Evolutionary conservation across 2,888 invertebrate genomes (phyloP), one percentile per base, ranked within the genome.

Genomic region (Pristionchus exspectatus): DNA sequence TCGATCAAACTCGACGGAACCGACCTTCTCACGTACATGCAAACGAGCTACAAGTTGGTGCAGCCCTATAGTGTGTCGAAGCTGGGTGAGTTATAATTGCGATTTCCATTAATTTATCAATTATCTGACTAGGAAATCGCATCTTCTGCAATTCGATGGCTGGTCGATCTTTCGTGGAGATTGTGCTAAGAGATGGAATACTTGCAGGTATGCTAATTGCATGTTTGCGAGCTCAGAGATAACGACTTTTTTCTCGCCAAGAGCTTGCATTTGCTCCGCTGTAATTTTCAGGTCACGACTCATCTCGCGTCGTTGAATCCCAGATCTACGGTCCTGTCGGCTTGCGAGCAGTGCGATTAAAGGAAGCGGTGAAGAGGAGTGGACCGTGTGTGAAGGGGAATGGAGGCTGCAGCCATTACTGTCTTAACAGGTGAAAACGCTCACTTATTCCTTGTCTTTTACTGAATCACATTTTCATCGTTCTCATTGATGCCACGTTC

Each of bases 61-160:
- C 90, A 91, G 59, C 90, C 90, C 12, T 91, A 90, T 69, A 89
- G 89, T 50, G 84, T 91, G 7, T 87, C 91, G 3, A 90, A 89
- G 50, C 54, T 91, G 12, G 91, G 91, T 91, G 38, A 21, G 90
- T 69, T 0, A 24, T 2, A 5, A 3, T 9, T 90, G n/a, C 44
- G 0, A 5, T 69, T 30, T 3, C 12, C 21, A 69, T 33, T 44
- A 86, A 33, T n/a, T n/a, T n/a, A n/a, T n/a, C n/a, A 56, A 54
- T 24, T 33, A 85, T 44, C 2, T 27, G n/a, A 16, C 56, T 30
- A 90, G 90, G 89, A 24, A 90, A 89, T 72, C 87, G 84, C 10
- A 77, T 90, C 27, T 90, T 59, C 85, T 88, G 84, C 66, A 90
- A 74, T 38, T 92, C 92, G 7, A 86, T 92, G 74, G 90, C 85